Evolutionary conservation across 2,113 vertebrate genomes (phyloP).

Genomic region (Bufo gargarizans): DNA sequence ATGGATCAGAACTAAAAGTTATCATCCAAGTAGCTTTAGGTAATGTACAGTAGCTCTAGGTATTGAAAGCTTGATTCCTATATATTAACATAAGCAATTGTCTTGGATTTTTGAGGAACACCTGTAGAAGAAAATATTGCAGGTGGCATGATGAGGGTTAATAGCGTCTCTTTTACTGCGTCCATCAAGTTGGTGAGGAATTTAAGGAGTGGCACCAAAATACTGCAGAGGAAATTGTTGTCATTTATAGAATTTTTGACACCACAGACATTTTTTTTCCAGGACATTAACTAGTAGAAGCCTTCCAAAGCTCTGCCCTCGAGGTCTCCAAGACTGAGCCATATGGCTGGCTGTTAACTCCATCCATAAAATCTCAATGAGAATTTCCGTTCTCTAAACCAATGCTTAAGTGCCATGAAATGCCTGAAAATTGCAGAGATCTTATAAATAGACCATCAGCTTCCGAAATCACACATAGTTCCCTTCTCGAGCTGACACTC

Average conservation of each 20-base stretch:
- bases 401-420: conserved; percentile 55
- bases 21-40: neutral
- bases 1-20: neutral
- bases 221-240: conserved; percentile 55
- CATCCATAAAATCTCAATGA: conserved; percentile 57
- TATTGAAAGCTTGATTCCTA: neutral
- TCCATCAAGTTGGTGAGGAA: conserved; percentile 49
- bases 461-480: conserved; percentile 59
- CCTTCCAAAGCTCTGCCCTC: conserved; percentile 56
- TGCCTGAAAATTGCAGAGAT: conserved; percentile 57
- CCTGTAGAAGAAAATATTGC: neutral
- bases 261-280: conserved; percentile 56
- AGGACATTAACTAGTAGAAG: conserved; percentile 53
- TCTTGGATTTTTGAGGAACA: neutral
- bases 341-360: conserved; percentile 58
- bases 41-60: neutral
- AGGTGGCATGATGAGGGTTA: conserved; percentile 26
- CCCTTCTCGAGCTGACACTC: conserved; percentile 51
- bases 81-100: neutral
- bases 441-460: conserved; percentile 57
- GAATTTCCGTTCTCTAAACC: conserved; percentile 59
- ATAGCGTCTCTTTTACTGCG: neutral
- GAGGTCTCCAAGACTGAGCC: conserved; percentile 52
- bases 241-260: conserved; percentile 60
- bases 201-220: conserved; percentile 54